phyloP scores from a whole-genome alignment of 2,888 invertebrate genomes.

The Petrolisthes cinctipes region DNA sequence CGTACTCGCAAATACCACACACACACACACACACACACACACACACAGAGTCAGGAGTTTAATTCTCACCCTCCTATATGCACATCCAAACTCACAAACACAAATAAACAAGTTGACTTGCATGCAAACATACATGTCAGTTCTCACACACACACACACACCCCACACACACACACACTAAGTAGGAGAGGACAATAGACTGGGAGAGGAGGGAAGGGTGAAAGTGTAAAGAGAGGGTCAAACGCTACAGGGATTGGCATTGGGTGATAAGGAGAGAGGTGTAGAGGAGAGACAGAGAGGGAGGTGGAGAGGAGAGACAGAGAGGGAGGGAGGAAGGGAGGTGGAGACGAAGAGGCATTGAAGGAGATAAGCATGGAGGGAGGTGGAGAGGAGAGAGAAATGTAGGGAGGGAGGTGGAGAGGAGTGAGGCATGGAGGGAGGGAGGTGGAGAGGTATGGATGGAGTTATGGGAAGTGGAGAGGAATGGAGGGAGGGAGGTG shows the following conservation, averaged over 20 bases:
- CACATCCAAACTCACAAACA: background rate
- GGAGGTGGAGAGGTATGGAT: background rate
- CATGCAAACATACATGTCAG: background rate
- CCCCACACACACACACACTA: conserved; percentile 16
- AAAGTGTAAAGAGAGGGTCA: background rate
- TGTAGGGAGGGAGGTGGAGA: background rate
- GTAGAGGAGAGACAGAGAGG: background rate
- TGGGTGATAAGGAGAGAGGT: background rate
- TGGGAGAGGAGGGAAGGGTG: background rate
- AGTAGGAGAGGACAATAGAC: background rate
- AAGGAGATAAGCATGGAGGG: background rate
- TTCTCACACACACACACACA: conserved; percentile 6
- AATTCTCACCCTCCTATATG: background rate
- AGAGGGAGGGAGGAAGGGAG: background rate
- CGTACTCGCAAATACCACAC: conserved; percentile 16
- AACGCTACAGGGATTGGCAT: background rate
- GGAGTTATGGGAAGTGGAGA: background rate
- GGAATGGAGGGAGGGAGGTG: background rate
- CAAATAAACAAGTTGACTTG: background rate
- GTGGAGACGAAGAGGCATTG: background rate
- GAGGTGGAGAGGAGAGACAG: background rate
- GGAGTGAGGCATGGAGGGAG: background rate
- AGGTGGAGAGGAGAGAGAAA: background rate
- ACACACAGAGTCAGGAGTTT: background rate
- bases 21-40: conserved; percentile 10